Evolutionary conservation across 2,888 invertebrate species (phyloP).

Genomic region (Plagiodera versicolora): DNA sequence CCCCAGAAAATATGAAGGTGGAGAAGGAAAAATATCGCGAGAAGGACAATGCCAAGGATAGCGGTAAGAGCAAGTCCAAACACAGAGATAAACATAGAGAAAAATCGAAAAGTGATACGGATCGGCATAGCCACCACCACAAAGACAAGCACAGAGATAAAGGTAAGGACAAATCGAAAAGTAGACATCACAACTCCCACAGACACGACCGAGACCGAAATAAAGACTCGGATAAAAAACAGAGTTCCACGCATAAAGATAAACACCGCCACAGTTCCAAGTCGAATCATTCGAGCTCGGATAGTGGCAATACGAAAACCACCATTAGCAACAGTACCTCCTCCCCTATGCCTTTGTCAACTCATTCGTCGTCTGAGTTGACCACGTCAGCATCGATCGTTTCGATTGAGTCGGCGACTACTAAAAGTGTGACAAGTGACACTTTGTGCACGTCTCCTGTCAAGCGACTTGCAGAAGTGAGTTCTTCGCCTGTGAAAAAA

Average conservation of each 20-base stretch:
- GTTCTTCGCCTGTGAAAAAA: slow-evolving; percentile 33
- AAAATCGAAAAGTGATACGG: slow-evolving; percentile 39
- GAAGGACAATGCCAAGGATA: slow-evolving; percentile 27
- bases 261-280: slow-evolving; percentile 22
- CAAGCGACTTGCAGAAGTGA: slow-evolving; percentile 24
- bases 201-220: slow-evolving; percentile 35
- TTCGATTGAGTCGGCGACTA: slow-evolving; percentile 9
- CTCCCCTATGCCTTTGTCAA: background rate
- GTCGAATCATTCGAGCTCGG: slow-evolving; percentile 17
- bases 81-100: slow-evolving; percentile 39
- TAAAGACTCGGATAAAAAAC: slow-evolving; percentile 35
- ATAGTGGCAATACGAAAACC: slow-evolving; percentile 15
- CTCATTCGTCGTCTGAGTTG: background rate
- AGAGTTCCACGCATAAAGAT: slow-evolving; percentile 34
- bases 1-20: slow-evolving; percentile 36
- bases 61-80: slow-evolving; percentile 31
- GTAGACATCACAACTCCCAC: slow-evolving; percentile 35
- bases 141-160: slow-evolving; percentile 38
- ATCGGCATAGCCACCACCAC: slow-evolving; percentile 24
- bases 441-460: slow-evolving; percentile 27
- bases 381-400: slow-evolving; percentile 13
- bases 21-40: slow-evolving; percentile 32
- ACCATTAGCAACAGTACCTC: slow-evolving; percentile 5
- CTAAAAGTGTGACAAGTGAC: slow-evolving; percentile 14
- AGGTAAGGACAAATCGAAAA: slow-evolving; percentile 36